These are phyloP conservation scores for Pammene aurita DNA, from an alignment of 2,888 invertebrate genomes.

Conservation along the genomic window DNA sequence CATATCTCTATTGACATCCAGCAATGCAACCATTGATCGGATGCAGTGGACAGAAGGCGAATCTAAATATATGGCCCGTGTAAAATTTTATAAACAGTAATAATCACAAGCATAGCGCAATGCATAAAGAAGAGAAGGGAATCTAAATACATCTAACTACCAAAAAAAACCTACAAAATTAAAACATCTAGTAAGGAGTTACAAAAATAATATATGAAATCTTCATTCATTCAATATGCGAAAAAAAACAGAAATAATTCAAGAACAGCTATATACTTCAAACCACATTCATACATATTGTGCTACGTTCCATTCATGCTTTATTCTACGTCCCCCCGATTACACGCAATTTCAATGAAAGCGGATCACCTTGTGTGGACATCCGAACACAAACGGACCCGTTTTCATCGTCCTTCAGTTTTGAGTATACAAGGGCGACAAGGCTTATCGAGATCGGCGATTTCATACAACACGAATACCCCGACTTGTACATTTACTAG, in stretches of 20 bases:
- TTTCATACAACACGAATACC: no score
- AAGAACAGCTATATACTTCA: neutral
- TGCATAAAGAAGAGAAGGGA: neutral
- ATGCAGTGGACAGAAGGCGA: neutral
- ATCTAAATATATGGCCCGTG: conserved; percentile 12
- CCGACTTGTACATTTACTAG: no score
- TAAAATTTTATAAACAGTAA: conserved; percentile 14
- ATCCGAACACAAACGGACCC: no score
- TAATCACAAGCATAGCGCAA: conserved; percentile 4
- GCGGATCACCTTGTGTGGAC: no score
- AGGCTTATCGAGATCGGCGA: no score
- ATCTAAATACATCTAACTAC: conserved; percentile 8
- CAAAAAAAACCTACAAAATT: neutral
- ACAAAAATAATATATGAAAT: neutral
- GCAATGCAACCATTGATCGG: neutral
- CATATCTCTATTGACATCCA: no score
- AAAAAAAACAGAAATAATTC: neutral
- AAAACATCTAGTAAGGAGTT: conserved; percentile 17
- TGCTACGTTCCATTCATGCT: no score
- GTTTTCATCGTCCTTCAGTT: no score
- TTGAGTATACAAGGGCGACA: no score
- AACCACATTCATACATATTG: neutral
- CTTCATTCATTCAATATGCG: neutral
- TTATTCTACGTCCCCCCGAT: no score
- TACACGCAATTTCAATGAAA: no score